Conservation (phyloP, 2,797 vertebrate species). For the Sebastes trivittatus region DNA sequence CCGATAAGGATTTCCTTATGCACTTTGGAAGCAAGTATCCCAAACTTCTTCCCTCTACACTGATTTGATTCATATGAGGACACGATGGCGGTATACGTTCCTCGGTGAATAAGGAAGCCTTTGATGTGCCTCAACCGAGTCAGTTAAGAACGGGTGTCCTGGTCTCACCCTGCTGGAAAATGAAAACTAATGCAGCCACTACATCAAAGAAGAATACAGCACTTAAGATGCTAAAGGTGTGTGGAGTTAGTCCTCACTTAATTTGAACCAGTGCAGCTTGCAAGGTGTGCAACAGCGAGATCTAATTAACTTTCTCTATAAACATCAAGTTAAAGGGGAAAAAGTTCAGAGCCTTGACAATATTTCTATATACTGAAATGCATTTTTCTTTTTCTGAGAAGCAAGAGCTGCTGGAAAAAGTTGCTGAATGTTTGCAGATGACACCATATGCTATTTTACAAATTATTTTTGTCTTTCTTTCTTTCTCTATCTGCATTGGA, state of each 20-base stretch:
- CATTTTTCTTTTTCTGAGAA: neutral
- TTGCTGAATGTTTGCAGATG: conserved; percentile 13
- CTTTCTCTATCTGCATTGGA: neutral
- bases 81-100: neutral
- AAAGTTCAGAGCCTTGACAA: neutral
- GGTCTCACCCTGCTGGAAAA: conserved; percentile 29
- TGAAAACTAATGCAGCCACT: conserved; percentile 26
- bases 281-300: neutral
- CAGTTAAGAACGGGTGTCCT: conserved; percentile 12
- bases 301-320: neutral
- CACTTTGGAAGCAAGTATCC: neutral
- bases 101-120: neutral
- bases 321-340: too few species aligned
- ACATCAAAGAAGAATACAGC: conserved; percentile 14
- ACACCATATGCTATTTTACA: neutral
- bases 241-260: neutral
- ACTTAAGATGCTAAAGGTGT: conserved; percentile 9
- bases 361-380: neutral
- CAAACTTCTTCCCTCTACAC: neutral
- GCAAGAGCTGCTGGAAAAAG: neutral
- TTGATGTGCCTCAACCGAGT: conserved; percentile 5
- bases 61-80: neutral
- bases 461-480: too few species aligned
- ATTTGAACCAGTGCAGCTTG: neutral
- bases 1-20: neutral